Conservation (phyloP, 2,888 invertebrate species). For the Apamea sordens region DNA sequence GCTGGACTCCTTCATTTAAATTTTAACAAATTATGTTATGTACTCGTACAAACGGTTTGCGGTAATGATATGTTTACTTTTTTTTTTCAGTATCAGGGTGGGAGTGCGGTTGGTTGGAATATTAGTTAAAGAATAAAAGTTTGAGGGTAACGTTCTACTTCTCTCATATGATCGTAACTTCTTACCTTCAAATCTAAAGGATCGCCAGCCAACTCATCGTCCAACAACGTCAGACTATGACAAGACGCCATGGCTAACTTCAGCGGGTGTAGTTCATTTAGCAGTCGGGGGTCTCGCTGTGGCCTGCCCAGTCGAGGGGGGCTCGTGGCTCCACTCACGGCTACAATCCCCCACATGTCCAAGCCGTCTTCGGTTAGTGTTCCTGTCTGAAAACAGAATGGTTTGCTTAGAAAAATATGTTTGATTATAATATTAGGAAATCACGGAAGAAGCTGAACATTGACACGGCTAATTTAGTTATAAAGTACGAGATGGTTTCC, state of each 20-base stretch:
- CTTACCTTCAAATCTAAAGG: conserved; percentile 96
- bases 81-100: no score
- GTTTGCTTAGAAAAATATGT: not conserved
- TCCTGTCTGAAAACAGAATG: conserved; percentile 93
- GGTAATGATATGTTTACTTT: no score
- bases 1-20: no score
- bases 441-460: no score
- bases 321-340: conserved; percentile 80
- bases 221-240: conserved; percentile 97
- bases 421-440: not conserved
- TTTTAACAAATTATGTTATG: no score
- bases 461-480: no score
- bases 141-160: no score
- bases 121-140: no score
- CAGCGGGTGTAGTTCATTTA: conserved; percentile 90
- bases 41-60: no score
- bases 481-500: no score
- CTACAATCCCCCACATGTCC: conserved; percentile 98
- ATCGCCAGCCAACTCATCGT: conserved; percentile 96
- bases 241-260: conserved; percentile 96
- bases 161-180: no score
- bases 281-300: conserved; percentile 83
- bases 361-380: conserved; percentile 98
- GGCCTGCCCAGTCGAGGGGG: conserved; percentile 83
- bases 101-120: no score